phyloP scores from a whole-genome alignment of 2,888 invertebrate species.

The Cyrtodaria siliqua region DNA sequence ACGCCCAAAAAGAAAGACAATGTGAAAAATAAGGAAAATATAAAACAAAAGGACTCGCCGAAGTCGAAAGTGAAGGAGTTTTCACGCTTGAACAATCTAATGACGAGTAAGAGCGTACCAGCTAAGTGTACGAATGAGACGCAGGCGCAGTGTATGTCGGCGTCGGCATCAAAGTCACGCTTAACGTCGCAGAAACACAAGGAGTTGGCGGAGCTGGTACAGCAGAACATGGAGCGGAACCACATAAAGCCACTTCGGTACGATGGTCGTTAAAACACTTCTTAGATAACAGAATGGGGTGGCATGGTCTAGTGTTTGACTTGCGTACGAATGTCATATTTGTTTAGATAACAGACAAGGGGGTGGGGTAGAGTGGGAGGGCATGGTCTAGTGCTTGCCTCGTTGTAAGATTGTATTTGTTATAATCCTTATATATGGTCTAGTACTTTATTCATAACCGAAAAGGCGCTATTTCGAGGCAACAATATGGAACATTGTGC shows the following conservation, averaged over 20 bases:
- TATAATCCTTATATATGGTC: no score
- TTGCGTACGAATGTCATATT: no score
- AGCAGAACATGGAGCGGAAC: conserved; percentile 93
- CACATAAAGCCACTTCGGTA: conserved; percentile 79
- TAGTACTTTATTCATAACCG: no score
- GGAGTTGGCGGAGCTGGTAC: conserved; percentile 94
- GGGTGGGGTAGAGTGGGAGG: no score
- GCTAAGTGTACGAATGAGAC: conserved; percentile 75
- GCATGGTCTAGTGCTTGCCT: no score
- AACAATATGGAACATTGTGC: no score
- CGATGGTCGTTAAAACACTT: no score
- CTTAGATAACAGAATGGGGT: no score
- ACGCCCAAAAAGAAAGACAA: conserved; percentile 66
- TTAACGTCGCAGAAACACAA: conserved; percentile 86
- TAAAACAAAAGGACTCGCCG: conserved; percentile 67
- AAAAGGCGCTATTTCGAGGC: no score
- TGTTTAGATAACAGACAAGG: no score
- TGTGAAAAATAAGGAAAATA: conserved; percentile 63
- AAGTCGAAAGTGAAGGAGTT: conserved; percentile 71
- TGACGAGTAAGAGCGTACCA: conserved; percentile 56
- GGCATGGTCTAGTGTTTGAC: no score
- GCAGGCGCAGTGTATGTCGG: conserved; percentile 54
- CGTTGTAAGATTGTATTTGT: no score
- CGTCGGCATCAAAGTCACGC: conserved; percentile 51
- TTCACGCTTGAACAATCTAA: conserved; percentile 70